These are phyloP conservation scores for Clunio marinus DNA, from an alignment of 2,888 invertebrate species.

Conservation along the genomic window DNA sequence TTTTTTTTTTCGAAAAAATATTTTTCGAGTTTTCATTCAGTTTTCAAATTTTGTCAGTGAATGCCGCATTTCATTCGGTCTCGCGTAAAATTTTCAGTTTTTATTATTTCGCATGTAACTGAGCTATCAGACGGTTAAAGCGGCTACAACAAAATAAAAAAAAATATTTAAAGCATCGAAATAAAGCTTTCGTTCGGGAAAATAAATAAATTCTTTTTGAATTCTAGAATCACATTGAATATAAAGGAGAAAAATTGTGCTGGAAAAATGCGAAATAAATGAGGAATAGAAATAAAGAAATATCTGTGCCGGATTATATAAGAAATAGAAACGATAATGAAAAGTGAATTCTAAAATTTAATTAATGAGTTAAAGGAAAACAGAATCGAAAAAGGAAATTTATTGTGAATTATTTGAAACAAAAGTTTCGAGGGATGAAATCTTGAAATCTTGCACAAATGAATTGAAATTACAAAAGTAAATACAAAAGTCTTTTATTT, in stretches of 20 bases:
- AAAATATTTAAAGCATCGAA: neutral
- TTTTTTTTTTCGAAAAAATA: constrained; percentile 37
- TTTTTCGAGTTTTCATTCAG: constrained; percentile 39
- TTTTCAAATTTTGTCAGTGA: constrained; percentile 37
- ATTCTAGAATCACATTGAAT: neutral
- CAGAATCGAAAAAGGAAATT: neutral
- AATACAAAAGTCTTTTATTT: too few relatives aligned
- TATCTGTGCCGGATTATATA: constrained; percentile 12
- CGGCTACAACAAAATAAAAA: neutral
- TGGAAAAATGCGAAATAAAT: neutral
- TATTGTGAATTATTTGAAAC: too few relatives aligned
- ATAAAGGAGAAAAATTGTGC: neutral
- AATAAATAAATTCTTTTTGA: neutral
- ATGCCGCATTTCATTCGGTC: constrained; percentile 38
- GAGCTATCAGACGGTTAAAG: neutral
- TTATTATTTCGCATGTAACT: constrained; percentile 25
- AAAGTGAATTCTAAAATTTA: neutral
- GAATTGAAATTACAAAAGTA: too few relatives aligned
- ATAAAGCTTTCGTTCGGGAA: neutral
- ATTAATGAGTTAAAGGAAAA: neutral
- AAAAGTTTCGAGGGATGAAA: too few relatives aligned
- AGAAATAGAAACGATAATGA: too few relatives aligned
- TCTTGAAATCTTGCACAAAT: too few relatives aligned
- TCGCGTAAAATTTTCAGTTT: constrained; percentile 31
- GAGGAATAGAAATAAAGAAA: neutral